These are phyloP conservation scores for Drosophila helvetica DNA, from an alignment of 2,888 invertebrate genomes.

Conservation along the genomic window DNA sequence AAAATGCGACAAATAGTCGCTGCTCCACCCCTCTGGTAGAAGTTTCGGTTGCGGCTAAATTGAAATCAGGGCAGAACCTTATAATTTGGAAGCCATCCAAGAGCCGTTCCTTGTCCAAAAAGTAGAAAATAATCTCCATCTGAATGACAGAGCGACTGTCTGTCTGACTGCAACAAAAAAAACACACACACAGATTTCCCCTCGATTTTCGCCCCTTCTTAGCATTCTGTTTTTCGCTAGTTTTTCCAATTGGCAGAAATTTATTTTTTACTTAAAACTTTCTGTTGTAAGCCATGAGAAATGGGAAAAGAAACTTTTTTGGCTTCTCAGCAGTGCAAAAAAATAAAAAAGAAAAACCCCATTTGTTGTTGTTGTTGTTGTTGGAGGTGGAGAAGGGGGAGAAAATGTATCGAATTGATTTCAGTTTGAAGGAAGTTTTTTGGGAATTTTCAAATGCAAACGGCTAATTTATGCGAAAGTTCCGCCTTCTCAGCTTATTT, in stretches of 20 bases:
- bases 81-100: constrained; percentile 78
- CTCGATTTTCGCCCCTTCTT: constrained; percentile 27
- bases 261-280: constrained; percentile 79
- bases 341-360: constrained; percentile 39
- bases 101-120: constrained; percentile 30
- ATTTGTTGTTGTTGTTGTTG: constrained; percentile 32
- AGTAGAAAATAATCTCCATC: constrained; percentile 50
- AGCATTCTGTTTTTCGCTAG: constrained; percentile 38
- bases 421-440: constrained; percentile 62
- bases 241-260: constrained; percentile 64
- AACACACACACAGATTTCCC: constrained; percentile 39
- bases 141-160: constrained; percentile 41
- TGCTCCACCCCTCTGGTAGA: constrained; percentile 32
- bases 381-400: not conserved
- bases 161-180: constrained; percentile 44
- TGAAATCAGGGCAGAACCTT: constrained; percentile 72
- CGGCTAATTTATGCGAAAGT: constrained; percentile 77
- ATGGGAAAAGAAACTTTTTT: constrained; percentile 76
- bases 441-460: constrained; percentile 71
- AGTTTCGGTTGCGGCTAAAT: constrained; percentile 51
- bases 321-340: constrained; percentile 66
- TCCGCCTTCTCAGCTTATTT: constrained; percentile 64
- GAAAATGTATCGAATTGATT: constrained; percentile 75
- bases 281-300: constrained; percentile 78
- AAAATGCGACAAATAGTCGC: constrained; percentile 65